These are phyloP conservation scores for Agrochola lota DNA, from an alignment of 2,888 invertebrate genomes.

Conservation along the genomic window DNA sequence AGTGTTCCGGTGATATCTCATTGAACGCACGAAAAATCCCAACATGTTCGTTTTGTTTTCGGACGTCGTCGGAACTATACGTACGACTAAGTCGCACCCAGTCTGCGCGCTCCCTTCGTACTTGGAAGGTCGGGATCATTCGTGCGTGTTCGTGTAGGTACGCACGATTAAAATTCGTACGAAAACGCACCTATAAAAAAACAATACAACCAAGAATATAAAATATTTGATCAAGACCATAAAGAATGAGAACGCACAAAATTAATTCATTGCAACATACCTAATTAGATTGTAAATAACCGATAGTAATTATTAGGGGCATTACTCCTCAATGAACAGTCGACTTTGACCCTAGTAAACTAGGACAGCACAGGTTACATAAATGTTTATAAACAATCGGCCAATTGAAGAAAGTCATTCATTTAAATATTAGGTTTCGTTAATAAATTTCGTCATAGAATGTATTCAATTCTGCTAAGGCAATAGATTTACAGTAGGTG, in stretches of 20 bases:
- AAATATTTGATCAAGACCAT: neutral
- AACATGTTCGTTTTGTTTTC: too few species aligned
- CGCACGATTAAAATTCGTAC: too few species aligned
- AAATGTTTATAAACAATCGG: slow-evolving; percentile 38
- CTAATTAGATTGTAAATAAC: slow-evolving; percentile 32
- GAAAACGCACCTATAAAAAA: neutral
- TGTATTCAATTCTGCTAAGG: neutral
- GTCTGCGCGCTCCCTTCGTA: too few species aligned
- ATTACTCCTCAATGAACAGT: slow-evolving; percentile 44
- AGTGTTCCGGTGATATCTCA: too few species aligned
- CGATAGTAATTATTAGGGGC: slow-evolving; percentile 25
- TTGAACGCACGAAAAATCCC: too few species aligned
- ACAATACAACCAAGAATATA: neutral
- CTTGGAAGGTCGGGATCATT: too few species aligned
- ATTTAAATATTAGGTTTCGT: neutral
- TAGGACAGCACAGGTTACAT: slow-evolving; percentile 12
- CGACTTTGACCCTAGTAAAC: slow-evolving; percentile 47
- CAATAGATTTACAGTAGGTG: neutral
- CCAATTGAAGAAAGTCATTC: neutral
- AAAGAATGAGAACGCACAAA: slow-evolving; percentile 5
- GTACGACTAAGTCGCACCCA: too few species aligned
- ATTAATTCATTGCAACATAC: slow-evolving; percentile 24
- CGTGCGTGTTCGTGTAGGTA: too few species aligned
- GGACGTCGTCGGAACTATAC: too few species aligned
- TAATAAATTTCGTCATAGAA: neutral